Evolutionary conservation across 2,113 vertebrate species (phyloP).

Genomic region (Onychostoma macrolepis): DNA sequence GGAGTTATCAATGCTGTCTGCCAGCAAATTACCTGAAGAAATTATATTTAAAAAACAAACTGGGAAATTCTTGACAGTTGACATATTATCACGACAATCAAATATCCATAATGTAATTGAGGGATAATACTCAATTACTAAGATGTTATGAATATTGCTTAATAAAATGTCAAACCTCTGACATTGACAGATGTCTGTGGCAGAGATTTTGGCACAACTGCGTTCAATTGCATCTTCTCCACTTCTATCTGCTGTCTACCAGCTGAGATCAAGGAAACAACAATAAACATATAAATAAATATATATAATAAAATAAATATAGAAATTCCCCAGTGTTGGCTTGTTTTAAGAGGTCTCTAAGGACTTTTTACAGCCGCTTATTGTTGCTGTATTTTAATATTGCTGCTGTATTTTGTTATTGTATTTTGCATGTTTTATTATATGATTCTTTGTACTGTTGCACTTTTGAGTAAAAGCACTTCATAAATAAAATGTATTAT

Average conservation of each 20-base stretch:
- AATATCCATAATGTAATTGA: neutral
- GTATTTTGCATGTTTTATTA: too few species aligned
- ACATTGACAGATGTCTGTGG: constrained; percentile 73
- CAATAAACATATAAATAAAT: neutral
- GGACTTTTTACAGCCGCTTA: too few species aligned
- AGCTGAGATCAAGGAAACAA: constrained; percentile 45
- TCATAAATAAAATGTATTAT: too few species aligned
- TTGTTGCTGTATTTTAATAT: too few species aligned
- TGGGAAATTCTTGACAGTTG: neutral
- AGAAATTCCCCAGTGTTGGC: too few species aligned
- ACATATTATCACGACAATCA: neutral
- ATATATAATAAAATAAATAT: neutral
- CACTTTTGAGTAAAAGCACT: too few species aligned
- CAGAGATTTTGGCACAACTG: constrained; percentile 72
- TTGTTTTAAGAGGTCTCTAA: too few species aligned
- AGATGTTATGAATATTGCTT: neutral
- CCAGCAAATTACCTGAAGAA: constrained; percentile 69
- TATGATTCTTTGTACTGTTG: too few species aligned
- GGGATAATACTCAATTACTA: neutral
- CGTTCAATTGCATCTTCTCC: constrained; percentile 58
- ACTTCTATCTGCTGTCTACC: constrained; percentile 64
- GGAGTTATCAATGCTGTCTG: constrained; percentile 79
- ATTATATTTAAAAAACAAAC: neutral
- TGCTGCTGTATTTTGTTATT: too few species aligned
- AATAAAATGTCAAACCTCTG: constrained; percentile 64